These are phyloP conservation scores for Galerucella calmariensis DNA, from an alignment of 2,888 invertebrate species.

Conservation along the genomic window DNA sequence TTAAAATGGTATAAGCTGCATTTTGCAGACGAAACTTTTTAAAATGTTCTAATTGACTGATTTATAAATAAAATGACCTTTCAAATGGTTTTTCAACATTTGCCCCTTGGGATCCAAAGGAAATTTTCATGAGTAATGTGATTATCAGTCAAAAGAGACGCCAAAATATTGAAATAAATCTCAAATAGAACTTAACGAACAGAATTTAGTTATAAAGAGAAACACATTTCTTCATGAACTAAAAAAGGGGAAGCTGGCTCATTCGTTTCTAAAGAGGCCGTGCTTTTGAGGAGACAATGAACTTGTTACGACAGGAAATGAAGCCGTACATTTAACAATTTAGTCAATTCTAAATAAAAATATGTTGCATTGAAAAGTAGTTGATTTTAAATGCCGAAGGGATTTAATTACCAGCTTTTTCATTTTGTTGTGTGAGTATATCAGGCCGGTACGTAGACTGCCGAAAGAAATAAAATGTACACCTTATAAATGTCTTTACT, in stretches of 20 bases:
- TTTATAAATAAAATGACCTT: neutral
- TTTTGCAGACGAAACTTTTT: neutral
- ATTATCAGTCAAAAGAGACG: neutral
- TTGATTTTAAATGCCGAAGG: too few species aligned
- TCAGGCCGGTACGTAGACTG: too few species aligned
- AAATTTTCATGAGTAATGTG: neutral
- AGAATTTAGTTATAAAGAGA: neutral
- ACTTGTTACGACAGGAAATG: neutral
- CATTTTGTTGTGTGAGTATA: too few species aligned
- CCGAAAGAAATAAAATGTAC: too few species aligned
- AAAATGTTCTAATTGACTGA: neutral
- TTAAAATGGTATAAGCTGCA: too few species aligned
- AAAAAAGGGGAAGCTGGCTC: neutral
- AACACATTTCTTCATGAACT: neutral
- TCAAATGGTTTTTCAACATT: neutral
- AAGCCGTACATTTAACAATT: neutral
- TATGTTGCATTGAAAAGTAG: neutral
- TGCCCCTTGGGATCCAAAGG: neutral
- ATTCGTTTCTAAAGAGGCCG: neutral
- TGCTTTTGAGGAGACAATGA: neutral
- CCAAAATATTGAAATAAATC: conserved; percentile 1
- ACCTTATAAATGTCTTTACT: too few species aligned
- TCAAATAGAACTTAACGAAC: neutral
- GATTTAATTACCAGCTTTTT: too few species aligned
- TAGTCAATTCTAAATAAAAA: neutral